Percentiles rank a stretch among this genome's conserved stretches.
These are phyloP conservation scores for Eupithecia subfuscata DNA, from an alignment of 2,888 invertebrate genomes.

Conservation along the genomic window DNA sequence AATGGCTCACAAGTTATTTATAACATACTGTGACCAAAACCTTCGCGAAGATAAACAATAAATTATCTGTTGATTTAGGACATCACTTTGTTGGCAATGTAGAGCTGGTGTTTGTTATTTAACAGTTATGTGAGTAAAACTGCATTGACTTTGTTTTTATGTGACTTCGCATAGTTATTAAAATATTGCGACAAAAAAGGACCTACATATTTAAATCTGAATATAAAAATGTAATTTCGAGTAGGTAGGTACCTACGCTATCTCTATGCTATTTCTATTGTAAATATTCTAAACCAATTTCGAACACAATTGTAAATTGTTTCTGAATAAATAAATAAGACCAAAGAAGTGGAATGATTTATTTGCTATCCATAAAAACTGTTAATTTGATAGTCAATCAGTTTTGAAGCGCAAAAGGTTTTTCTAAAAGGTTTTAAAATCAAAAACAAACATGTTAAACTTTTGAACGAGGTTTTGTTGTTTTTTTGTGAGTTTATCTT, in stretches of 20 bases:
- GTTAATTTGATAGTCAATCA: not conserved
- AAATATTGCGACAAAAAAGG: not conserved
- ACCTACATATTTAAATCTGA: not conserved
- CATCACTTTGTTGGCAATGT: conserved; percentile 2
- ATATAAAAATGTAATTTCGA: no score
- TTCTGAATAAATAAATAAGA: not conserved
- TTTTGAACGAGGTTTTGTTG: not conserved
- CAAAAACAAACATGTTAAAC: not conserved
- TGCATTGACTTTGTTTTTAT: not conserved
- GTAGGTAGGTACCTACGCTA: no score
- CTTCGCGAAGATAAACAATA: conserved; percentile 13
- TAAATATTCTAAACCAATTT: not conserved
- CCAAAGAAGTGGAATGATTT: not conserved
- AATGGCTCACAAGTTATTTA: conserved; percentile 13
- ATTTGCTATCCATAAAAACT: not conserved
- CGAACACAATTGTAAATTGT: not conserved
- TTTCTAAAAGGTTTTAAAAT: not conserved
- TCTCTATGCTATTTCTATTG: not conserved
- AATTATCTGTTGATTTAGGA: conserved; percentile 9
- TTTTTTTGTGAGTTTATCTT: conserved; percentile 10
- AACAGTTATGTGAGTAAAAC: not conserved
- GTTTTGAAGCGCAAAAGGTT: not conserved
- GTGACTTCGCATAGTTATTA: not conserved
- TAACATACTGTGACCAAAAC: conserved; percentile 16
- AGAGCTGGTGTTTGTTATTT: not conserved